These are phyloP conservation scores for Eonycteris spelaea DNA, from an alignment of 2,113 vertebrate species.

Conservation along the genomic window DNA sequence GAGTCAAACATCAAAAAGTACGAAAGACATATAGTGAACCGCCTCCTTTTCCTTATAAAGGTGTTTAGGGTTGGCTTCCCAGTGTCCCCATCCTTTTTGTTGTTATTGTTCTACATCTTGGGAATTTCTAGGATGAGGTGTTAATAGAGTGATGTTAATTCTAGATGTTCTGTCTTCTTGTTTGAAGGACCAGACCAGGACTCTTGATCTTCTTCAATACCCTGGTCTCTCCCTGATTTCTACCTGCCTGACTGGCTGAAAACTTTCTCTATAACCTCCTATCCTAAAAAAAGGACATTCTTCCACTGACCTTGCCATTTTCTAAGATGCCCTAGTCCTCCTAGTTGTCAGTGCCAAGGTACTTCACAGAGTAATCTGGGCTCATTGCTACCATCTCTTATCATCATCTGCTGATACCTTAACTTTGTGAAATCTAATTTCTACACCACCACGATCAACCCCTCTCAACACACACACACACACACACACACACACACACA, in stretches of 20 bases:
- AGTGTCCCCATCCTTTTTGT: background rate
- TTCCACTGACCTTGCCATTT: background rate
- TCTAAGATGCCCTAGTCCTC: background rate
- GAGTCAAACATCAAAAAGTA: background rate
- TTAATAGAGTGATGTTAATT: background rate
- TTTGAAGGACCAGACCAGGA: background rate
- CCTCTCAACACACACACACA: too few relatives aligned
- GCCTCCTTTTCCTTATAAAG: background rate
- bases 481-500: rapidly evolving
- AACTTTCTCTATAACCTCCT: background rate
- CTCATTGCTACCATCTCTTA: too few relatives aligned
- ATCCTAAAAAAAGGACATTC: background rate
- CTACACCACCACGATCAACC: background rate
- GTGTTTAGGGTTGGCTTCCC: background rate
- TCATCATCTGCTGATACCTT: background rate
- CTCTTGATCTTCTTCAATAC: background rate
- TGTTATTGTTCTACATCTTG: background rate
- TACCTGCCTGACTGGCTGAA: background rate
- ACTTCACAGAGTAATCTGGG: background rate
- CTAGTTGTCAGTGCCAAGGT: background rate
- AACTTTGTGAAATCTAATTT: background rate
- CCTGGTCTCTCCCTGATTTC: background rate
- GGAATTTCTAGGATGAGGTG: background rate
- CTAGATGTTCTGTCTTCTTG: background rate
- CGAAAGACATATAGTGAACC: background rate